These are phyloP conservation scores for Berghia stephanieae DNA, from an alignment of 1,140 invertebrate genomes.

Conservation along the genomic window DNA sequence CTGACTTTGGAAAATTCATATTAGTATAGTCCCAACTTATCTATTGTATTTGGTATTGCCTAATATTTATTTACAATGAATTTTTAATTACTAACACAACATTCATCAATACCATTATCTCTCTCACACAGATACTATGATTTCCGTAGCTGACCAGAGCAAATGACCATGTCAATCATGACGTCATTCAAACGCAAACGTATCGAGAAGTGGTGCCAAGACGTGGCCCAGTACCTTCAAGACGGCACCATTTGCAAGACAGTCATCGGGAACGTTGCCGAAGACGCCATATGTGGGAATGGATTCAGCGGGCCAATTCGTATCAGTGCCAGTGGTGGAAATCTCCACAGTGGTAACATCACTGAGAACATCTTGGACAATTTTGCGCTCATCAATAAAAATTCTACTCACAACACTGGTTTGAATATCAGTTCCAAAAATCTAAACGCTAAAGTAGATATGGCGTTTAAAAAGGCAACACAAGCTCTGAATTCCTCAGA, in stretches of 20 bases:
- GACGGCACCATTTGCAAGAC: slow-evolving; percentile 30
- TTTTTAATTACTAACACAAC: too few species aligned
- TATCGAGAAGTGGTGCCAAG: slow-evolving; percentile 36
- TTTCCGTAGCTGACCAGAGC: too few species aligned
- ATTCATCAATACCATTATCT: too few species aligned
- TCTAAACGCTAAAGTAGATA: too few species aligned
- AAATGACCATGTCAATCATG: slow-evolving; percentile 9
- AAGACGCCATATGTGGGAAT: slow-evolving; percentile 13
- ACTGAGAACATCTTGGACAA: background rate
- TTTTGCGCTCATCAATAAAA: background rate
- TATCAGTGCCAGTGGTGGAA: background rate
- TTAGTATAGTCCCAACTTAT: too few species aligned
- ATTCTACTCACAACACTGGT: background rate
- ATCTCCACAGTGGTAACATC: background rate
- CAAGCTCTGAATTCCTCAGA: too few species aligned
- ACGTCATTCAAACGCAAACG: slow-evolving; percentile 32
- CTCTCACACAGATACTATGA: too few species aligned
- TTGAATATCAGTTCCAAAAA: too few species aligned
- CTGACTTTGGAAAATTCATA: too few species aligned
- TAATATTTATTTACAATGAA: too few species aligned
- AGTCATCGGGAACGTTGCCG: slow-evolving; percentile 29
- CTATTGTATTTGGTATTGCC: too few species aligned
- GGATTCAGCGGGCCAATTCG: background rate
- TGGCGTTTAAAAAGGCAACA: too few species aligned
- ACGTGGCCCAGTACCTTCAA: slow-evolving; percentile 31